Percentiles rank a stretch among this genome's conserved stretches.
Evolutionary conservation across 1,140 invertebrate species (phyloP).

Genomic region (Galendromus occidentalis): DNA sequence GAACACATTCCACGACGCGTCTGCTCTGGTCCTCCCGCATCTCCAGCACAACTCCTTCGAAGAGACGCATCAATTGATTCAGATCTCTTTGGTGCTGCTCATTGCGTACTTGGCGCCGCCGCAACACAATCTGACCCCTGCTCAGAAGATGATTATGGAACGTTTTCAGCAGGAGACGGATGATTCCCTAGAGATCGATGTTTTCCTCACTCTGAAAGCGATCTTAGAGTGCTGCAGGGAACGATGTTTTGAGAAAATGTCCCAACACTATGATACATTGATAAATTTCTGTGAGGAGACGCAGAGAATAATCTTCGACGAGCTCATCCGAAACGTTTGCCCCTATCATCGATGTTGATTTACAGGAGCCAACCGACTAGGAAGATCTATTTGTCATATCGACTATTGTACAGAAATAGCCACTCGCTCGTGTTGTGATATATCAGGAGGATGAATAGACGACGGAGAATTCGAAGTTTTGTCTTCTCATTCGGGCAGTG

Average conservation of each 20-base stretch:
- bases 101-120: not conserved
- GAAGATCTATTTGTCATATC: too few relatives aligned
- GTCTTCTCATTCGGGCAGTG: too few relatives aligned
- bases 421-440: too few relatives aligned
- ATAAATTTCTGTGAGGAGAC: not conserved
- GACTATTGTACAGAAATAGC: too few relatives aligned
- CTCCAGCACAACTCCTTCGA: not conserved
- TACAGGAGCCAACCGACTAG: too few relatives aligned
- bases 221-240: not conserved
- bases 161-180: not conserved
- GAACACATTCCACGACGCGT: not conserved
- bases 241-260: not conserved
- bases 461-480: too few relatives aligned
- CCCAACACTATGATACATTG: not conserved
- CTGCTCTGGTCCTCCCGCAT: not conserved
- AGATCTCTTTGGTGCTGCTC: not conserved
- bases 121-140: not conserved
- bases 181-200: not conserved
- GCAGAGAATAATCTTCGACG: not conserved
- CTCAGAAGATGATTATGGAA: not conserved
- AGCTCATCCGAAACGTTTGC: not conserved
- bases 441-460: too few relatives aligned
- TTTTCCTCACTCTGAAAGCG: not conserved
- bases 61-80: not conserved
- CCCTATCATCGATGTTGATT: not conserved